Evolutionary conservation across 2,113 vertebrate genomes (phyloP), one percentile per base, ranked within the genome.

Genomic region (Nesoenas mayeri): DNA sequence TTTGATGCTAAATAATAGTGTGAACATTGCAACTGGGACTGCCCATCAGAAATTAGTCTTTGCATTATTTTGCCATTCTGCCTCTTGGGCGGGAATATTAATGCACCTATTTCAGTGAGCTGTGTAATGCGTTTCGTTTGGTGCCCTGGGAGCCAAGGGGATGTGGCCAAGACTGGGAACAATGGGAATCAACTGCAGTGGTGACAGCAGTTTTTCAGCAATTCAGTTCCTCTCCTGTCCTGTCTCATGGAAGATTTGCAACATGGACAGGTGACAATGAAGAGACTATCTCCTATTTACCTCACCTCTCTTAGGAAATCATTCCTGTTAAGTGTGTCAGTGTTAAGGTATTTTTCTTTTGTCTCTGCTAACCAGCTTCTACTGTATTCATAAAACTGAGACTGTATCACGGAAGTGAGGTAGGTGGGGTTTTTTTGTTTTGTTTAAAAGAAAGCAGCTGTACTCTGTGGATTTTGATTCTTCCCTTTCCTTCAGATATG

Each of bases 221-320:
- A 22, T 28, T 53, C 32, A 38, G 24, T 24, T 34, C 26, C 11
- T 11, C 20, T 56, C 13, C 11, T 56, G 3, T 69, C 70, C 34
- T 71, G 17, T 78, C 20, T 36, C 42, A 29, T 21, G 56, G 12
- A 57, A 57, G 11, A 19, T 56, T 51, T 56, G 50, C 21, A 67
- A 62, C 18, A 10, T 1, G 1, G 10, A 31, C 19, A 19, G 2
- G 19, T 56, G 20, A 22, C 25, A 47, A 2, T 47, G 28, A 11
- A 72, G 9, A 5, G 11, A 12, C 5, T 66, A 17, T 21, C 38
- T 32, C 19, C 22, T 75, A 11, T 48, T 85, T 48, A 34, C 15
- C 15, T 93, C 20, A 20, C 1, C 26, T 79, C 5, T 10, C 5
- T 71, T 56, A 44, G 64, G 18, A 75, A 62, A 83, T 42, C 29